phyloP scores from a whole-genome alignment of 2,888 invertebrate genomes.

The Clusia tigrina region DNA sequence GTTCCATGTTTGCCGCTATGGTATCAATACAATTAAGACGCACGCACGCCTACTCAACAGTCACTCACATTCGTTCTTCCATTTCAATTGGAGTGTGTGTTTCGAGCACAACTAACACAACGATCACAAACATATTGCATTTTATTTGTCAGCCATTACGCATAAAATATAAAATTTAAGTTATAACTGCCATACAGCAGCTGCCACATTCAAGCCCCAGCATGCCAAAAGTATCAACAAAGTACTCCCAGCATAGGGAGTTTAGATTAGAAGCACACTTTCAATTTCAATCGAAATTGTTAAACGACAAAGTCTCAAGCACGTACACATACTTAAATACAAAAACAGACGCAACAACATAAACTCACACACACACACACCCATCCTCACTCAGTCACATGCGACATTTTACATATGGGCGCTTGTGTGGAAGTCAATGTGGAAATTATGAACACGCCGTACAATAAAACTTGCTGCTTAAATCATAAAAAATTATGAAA shows the following conservation, averaged over 20 bases:
- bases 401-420: background rate
- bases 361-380: constrained; percentile 5
- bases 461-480: background rate
- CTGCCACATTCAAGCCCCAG: background rate
- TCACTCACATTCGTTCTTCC: too few species aligned
- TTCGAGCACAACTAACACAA: too few species aligned
- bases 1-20: too few species aligned
- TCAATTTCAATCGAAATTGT: constrained; percentile 7
- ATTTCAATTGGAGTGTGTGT: too few species aligned
- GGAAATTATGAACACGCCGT: background rate
- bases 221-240: background rate
- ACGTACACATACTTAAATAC: too few species aligned
- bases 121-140: too few species aligned
- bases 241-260: background rate
- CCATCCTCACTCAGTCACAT: background rate
- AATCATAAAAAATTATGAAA: constrained; percentile 10
- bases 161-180: background rate
- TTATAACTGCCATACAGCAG: background rate
- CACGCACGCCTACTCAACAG: too few species aligned
- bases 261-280: background rate
- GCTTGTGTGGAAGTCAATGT: background rate
- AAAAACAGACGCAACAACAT: background rate
- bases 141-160: too few species aligned
- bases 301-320: constrained; percentile 1
- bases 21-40: too few species aligned